These are phyloP conservation scores for Nemurella pictetii DNA, from an alignment of 2,888 invertebrate species.

Conservation along the genomic window DNA sequence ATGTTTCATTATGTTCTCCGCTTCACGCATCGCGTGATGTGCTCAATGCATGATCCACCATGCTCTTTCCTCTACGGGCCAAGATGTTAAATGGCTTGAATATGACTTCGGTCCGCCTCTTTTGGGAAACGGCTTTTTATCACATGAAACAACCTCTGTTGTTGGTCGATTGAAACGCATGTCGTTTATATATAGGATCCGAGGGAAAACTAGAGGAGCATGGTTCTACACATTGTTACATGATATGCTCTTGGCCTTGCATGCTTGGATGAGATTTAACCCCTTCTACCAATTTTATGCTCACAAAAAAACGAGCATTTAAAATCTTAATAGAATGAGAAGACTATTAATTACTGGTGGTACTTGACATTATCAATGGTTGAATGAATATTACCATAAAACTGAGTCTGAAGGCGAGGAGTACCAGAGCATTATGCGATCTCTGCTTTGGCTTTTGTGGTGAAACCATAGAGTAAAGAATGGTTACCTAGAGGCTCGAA, in stretches of 20 bases:
- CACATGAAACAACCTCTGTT: slow-evolving; percentile 7
- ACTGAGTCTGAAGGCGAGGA: not conserved
- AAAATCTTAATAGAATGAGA: slow-evolving; percentile 28
- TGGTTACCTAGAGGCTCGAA: too few species aligned
- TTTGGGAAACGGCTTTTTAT: slow-evolving; percentile 13
- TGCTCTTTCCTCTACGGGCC: not conserved
- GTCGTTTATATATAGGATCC: not conserved
- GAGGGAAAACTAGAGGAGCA: not conserved
- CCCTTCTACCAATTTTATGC: slow-evolving; percentile 6
- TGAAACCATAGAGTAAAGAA: too few species aligned
- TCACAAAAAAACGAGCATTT: slow-evolving; percentile 23
- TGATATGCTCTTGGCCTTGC: slow-evolving; percentile 5
- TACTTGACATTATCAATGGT: slow-evolving; percentile 26
- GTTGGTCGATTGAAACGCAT: slow-evolving; percentile 7
- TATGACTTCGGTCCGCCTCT: slow-evolving; percentile 24
- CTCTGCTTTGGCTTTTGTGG: not conserved
- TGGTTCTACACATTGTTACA: slow-evolving; percentile 3
- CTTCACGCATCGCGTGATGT: slow-evolving; percentile 7
- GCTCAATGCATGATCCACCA: slow-evolving; percentile 21
- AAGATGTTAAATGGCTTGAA: slow-evolving; percentile 30
- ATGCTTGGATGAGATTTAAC: slow-evolving; percentile 18
- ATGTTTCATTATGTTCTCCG: slow-evolving; percentile 9
- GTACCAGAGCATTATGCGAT: not conserved
- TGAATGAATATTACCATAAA: slow-evolving; percentile 23
- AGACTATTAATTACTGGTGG: slow-evolving; percentile 30